Conservation (phyloP, 2,888 invertebrate species). For the Hyppa rectilinea region DNA sequence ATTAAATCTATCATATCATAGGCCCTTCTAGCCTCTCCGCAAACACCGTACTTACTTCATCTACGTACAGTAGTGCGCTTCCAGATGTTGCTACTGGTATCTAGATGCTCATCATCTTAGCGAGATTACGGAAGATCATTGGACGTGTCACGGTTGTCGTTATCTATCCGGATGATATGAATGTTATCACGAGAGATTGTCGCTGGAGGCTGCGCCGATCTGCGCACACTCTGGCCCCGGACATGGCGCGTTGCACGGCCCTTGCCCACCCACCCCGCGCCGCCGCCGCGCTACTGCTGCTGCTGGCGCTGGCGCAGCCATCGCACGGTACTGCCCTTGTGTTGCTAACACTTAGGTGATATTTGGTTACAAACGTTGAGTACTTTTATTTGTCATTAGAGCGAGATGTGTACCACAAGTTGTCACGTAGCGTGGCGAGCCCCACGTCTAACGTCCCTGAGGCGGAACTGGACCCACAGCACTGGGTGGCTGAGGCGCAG, state of each 20-base stretch:
- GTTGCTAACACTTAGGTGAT: not conserved
- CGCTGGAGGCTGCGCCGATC: slow-evolving; percentile 10
- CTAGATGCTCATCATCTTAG: not conserved
- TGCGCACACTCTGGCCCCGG: slow-evolving; percentile 13
- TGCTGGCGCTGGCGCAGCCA: slow-evolving; percentile 30
- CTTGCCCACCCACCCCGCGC: not conserved
- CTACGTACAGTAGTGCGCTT: no score
- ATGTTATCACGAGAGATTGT: not conserved
- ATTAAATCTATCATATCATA: no score
- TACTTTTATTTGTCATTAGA: slow-evolving; percentile 43
- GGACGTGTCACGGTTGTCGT: slow-evolving; percentile 9
- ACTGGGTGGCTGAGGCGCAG: slow-evolving; percentile 87
- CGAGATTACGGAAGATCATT: slow-evolving; percentile 22
- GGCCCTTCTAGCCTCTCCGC: no score
- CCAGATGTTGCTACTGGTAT: not conserved
- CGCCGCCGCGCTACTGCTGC: slow-evolving; percentile 28
- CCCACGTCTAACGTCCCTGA: slow-evolving; percentile 4
- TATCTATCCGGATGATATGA: slow-evolving; percentile 40
- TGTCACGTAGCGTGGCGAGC: not conserved
- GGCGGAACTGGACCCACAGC: slow-evolving; percentile 71
- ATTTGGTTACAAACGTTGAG: not conserved
- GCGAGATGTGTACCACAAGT: slow-evolving; percentile 59
- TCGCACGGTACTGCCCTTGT: slow-evolving; percentile 35
- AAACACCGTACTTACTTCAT: no score
- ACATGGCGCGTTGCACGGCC: slow-evolving; percentile 27